Percentiles rank a stretch among this genome's conserved stretches.
phyloP scores from a whole-genome alignment of 2,797 vertebrate species.

The Dendrocincla fuliginosa region DNA sequence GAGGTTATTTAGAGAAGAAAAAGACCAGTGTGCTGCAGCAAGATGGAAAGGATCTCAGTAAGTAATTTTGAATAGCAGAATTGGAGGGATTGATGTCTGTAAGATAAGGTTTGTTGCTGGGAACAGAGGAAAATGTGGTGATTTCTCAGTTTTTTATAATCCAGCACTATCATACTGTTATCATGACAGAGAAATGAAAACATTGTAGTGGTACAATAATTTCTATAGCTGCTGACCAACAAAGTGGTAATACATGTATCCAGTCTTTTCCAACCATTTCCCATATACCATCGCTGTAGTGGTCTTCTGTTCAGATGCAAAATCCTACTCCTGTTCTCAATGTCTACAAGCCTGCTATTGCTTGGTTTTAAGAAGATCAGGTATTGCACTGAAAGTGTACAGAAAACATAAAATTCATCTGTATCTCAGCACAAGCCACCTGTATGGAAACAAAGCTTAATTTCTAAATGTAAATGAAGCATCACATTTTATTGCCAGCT shows the following conservation, averaged over 20 bases:
- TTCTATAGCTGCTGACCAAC: neutral
- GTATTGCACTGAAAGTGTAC: neutral
- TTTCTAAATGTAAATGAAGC: neutral
- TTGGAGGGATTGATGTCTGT: neutral
- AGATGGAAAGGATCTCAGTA: neutral
- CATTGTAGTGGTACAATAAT: neutral
- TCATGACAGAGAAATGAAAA: neutral
- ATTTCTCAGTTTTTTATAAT: neutral
- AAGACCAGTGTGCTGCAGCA: neutral
- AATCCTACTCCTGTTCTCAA: neutral
- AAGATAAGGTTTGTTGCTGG: neutral
- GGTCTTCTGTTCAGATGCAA: neutral
- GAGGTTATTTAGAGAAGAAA: neutral
- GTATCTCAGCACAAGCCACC: neutral
- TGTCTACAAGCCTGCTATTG: neutral
- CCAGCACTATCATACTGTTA: neutral
- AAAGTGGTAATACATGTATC: neutral
- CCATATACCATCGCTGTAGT: neutral
- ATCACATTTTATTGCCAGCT: neutral
- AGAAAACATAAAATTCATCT: neutral
- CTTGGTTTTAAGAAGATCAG: neutral
- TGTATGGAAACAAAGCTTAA: neutral
- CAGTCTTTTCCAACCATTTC: neutral
- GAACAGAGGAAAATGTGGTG: neutral
- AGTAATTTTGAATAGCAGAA: neutral